Conservation (phyloP, 2,888 invertebrate species). For the Euproctis similis region DNA sequence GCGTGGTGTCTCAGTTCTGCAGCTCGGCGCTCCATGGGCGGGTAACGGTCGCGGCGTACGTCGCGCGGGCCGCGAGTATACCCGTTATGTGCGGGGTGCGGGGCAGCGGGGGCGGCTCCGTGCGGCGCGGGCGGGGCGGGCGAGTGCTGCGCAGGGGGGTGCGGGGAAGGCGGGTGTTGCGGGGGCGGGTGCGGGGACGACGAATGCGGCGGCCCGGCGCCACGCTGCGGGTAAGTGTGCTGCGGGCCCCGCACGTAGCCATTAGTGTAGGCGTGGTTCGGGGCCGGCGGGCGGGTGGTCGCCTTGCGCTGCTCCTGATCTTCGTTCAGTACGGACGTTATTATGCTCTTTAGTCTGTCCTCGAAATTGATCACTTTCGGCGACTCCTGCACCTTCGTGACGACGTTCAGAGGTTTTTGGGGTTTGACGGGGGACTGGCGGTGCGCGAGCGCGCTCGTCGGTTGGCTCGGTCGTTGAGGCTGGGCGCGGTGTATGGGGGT, state of each 20-base stretch:
- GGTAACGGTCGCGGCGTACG: constrained; percentile 46
- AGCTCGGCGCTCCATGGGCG: constrained; percentile 45
- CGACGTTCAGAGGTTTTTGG: constrained; percentile 63
- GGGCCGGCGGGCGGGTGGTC: constrained; percentile 34
- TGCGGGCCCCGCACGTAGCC: constrained; percentile 15
- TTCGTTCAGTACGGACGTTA: constrained; percentile 90
- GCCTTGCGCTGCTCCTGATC: constrained; percentile 77
- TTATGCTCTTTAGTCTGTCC: constrained; percentile 90
- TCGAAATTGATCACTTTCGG: constrained; percentile 88
- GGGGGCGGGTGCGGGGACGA: constrained; percentile 1
- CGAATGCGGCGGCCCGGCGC: constrained; percentile 16
- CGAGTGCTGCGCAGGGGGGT: neutral
- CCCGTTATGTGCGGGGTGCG: constrained; percentile 14
- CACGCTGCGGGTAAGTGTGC: constrained; percentile 10
- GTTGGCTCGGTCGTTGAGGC: constrained; percentile 32
- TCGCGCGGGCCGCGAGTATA: constrained; percentile 32
- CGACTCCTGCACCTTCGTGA: constrained; percentile 81
- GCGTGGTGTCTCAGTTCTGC: constrained; percentile 23
- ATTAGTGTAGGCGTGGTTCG: constrained; percentile 20
- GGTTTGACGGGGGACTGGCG: constrained; percentile 49
- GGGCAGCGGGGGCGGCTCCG: constrained; percentile 16
- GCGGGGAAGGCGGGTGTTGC: neutral
- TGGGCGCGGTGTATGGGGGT: constrained; percentile 39
- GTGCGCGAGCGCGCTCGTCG: constrained; percentile 30
- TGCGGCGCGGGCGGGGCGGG: constrained; percentile 2